These are phyloP conservation scores for Pandemis heparana DNA, from an alignment of 2,888 invertebrate genomes.

Conservation along the genomic window DNA sequence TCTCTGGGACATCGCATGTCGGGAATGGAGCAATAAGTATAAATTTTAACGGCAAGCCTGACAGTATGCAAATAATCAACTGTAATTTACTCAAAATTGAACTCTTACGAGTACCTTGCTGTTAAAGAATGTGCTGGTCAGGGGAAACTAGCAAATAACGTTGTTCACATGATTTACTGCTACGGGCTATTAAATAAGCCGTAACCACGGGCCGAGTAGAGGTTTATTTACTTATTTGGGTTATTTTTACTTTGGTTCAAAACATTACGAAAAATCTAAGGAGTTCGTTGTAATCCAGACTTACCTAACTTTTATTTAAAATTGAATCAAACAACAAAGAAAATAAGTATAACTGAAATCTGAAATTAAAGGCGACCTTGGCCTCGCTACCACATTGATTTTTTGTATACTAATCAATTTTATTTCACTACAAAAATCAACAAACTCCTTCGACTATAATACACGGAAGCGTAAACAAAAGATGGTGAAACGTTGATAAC, in stretches of 20 bases:
- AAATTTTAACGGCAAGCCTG: slow-evolving; percentile 24
- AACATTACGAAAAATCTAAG: too few relatives aligned
- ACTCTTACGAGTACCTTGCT: slow-evolving; percentile 10
- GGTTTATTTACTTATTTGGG: too few relatives aligned
- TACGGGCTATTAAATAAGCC: slow-evolving; percentile 28
- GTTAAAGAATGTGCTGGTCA: slow-evolving; percentile 15
- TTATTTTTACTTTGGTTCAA: too few relatives aligned
- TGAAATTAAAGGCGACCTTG: too few relatives aligned
- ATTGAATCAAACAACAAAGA: background rate
- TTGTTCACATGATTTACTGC: slow-evolving; percentile 41
- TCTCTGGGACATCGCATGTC: slow-evolving; percentile 38
- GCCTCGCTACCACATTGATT: too few relatives aligned
- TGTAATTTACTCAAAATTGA: slow-evolving; percentile 32
- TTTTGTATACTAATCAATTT: background rate
- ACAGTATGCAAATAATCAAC: slow-evolving; percentile 34
- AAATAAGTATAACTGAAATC: background rate
- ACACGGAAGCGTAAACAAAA: background rate
- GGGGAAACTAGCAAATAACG: slow-evolving; percentile 33
- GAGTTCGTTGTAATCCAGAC: too few relatives aligned
- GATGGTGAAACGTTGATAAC: background rate
- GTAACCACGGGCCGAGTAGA: background rate
- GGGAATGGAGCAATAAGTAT: slow-evolving; percentile 22
- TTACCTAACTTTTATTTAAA: too few relatives aligned
- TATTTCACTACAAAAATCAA: background rate
- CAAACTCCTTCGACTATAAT: background rate